phyloP scores from a whole-genome alignment of 2,888 invertebrate genomes.

The Caenorhabditis becei region DNA sequence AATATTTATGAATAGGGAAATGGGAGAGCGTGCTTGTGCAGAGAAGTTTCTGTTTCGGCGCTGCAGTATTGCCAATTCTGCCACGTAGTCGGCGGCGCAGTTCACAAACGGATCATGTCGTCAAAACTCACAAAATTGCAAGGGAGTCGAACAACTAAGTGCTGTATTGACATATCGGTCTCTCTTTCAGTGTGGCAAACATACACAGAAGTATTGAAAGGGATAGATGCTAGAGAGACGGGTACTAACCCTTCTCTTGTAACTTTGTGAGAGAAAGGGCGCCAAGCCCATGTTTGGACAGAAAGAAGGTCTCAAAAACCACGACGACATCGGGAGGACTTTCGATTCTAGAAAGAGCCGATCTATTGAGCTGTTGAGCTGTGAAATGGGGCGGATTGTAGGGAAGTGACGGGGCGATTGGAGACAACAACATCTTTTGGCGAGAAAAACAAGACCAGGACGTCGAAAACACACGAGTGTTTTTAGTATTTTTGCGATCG shows the following conservation, averaged over 20 bases:
- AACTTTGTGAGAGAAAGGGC: neutral
- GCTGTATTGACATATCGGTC: conserved; percentile 47
- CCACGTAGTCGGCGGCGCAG: neutral
- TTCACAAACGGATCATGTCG: neutral
- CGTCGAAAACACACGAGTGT: neutral
- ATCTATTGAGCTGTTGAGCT: no score
- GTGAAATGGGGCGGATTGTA: neutral
- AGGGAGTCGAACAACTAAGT: conserved; percentile 23
- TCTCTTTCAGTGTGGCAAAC: conserved; percentile 13
- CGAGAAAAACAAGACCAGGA: conserved; percentile 1
- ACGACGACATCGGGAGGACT: no score
- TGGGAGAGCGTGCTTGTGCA: neutral
- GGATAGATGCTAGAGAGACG: neutral
- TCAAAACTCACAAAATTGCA: neutral
- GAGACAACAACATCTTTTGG: neutral
- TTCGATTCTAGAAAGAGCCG: no score
- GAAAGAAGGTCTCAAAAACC: neutral
- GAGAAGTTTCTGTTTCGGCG: neutral
- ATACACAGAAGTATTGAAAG: conserved; percentile 5
- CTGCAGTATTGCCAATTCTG: neutral
- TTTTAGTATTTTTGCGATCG: conserved; percentile 1
- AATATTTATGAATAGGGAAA: conserved; percentile 10
- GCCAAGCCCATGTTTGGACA: neutral
- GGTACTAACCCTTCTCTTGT: neutral
- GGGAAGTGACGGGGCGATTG: neutral